phyloP scores from a whole-genome alignment of 2,888 invertebrate species.

The Drosophila limbata region DNA sequence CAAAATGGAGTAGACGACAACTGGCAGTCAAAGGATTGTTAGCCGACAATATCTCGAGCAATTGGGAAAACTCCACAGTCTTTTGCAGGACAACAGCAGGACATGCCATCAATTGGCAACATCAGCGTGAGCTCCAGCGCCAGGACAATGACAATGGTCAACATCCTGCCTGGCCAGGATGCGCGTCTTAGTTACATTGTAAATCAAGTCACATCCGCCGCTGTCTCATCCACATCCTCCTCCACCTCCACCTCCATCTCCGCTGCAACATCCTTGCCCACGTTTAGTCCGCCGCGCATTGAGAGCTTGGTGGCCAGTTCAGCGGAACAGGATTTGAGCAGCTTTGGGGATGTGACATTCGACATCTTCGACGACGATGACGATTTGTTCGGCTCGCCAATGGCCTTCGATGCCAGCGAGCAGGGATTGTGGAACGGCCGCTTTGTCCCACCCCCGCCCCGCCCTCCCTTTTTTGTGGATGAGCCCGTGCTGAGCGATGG shows the following conservation, averaged over 20 bases:
- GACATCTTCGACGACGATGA: slow-evolving; percentile 85
- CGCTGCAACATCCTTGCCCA: slow-evolving; percentile 57
- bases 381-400: slow-evolving; percentile 85
- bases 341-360: slow-evolving; percentile 82
- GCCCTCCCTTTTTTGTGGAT: slow-evolving; percentile 89
- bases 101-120: slow-evolving; percentile 72
- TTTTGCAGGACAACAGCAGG: slow-evolving; percentile 15
- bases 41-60: slow-evolving; percentile 5
- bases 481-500: slow-evolving; percentile 88
- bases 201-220: slow-evolving; percentile 70
- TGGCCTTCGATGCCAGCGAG: slow-evolving; percentile 85
- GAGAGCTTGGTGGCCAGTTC: slow-evolving; percentile 84
- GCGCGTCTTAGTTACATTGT: slow-evolving; percentile 74
- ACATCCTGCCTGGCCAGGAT: slow-evolving; percentile 63
- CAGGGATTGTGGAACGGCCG: slow-evolving; percentile 85
- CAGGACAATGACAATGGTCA: slow-evolving; percentile 60
- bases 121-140: slow-evolving; percentile 56
- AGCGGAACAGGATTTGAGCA: slow-evolving; percentile 80
- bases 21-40: slow-evolving; percentile 55
- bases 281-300: slow-evolving; percentile 82
- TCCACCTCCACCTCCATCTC: slow-evolving; percentile 20
- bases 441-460: slow-evolving; percentile 89
- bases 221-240: slow-evolving; percentile 31
- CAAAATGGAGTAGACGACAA: slow-evolving; percentile 57
- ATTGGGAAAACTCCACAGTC: slow-evolving; percentile 2